Evolutionary conservation across 2,888 invertebrate genomes (phyloP), one percentile per base, ranked within the genome.

Genomic region (Synanthedon formicaeformis): DNA sequence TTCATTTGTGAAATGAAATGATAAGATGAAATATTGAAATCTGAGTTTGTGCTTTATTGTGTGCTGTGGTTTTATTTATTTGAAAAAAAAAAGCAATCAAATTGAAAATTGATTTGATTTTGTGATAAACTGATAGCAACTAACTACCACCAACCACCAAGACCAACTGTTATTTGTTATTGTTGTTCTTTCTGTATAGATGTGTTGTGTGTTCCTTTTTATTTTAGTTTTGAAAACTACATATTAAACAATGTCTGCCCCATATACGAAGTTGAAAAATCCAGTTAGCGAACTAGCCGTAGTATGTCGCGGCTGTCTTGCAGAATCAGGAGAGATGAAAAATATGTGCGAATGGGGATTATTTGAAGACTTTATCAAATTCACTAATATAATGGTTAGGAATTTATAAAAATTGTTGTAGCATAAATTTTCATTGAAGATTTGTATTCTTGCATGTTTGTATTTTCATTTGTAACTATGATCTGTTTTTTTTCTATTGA

Each of bases 301-400:
- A 49, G 58, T 82, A 6, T 87, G 86, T 53, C 78, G 86, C 3
- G 81, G 80, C 0, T 87, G 86, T 54, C 62, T 86, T 3, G 69
- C 70, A 0, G 69, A 73, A 2, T 65, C 71, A 1, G 78, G 79
- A 0, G 76, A 78, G 58, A 81, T 87, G 83, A 85, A 84, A 56
- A 78, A 82, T 51, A 81, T 86, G 63, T 62, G 67, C 1, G 81
- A 85, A 56, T 79, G 80, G 76, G 77, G 73, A 0, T 54, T 85
- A 0, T 56, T 60, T 0, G 75, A 76, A 1, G 81, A 82, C 50
- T 87, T 76, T 54, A 67, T 58, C n/a, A 72, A 61, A 52, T 57
- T 73, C 11, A 75, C 82, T 0, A 72, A 75, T 51, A 62, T 83
- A 40, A 64, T 71, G 72, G 81, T 83, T 54, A 23, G 12, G 18